Evolutionary conservation across 2,113 vertebrate genomes (phyloP).

Genomic region (Suricata suricatta): DNA sequence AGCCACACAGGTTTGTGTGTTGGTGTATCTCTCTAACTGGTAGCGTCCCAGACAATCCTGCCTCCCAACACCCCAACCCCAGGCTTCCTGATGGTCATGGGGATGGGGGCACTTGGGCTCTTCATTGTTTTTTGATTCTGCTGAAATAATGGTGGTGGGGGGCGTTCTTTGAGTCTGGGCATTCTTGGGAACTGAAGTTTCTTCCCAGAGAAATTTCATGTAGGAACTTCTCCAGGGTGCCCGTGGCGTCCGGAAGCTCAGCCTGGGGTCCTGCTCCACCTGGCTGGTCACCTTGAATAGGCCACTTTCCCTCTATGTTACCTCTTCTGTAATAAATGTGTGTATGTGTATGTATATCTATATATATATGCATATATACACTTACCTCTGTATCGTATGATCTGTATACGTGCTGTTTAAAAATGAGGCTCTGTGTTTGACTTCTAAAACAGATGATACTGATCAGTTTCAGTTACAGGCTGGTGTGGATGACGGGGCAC

Average conservation of each 20-base stretch:
- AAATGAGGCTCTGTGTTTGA: accelerated
- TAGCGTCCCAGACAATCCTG: slow-evolving; percentile 45
- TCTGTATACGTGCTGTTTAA: background rate
- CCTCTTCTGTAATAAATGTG: background rate
- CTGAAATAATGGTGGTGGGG: background rate
- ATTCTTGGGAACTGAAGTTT: background rate
- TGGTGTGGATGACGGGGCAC: background rate
- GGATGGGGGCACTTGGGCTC: background rate
- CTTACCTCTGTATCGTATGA: no score
- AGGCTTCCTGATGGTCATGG: background rate
- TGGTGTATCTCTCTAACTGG: slow-evolving; percentile 18
- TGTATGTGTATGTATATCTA: no score
- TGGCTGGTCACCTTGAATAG: background rate
- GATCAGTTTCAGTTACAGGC: background rate
- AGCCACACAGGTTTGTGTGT: slow-evolving; percentile 48
- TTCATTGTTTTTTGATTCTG: background rate
- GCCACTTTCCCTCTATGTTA: background rate
- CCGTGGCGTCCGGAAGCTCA: background rate
- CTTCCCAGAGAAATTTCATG: background rate
- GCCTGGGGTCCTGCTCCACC: background rate
- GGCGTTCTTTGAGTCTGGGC: background rate
- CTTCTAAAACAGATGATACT: no score
- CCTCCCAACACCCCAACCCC: background rate
- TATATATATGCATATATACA: no score
- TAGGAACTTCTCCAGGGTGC: background rate